Evolutionary conservation across 2,113 vertebrate species (phyloP), one percentile per base, ranked within the genome.

Genomic region (Perognathus longimembris): DNA sequence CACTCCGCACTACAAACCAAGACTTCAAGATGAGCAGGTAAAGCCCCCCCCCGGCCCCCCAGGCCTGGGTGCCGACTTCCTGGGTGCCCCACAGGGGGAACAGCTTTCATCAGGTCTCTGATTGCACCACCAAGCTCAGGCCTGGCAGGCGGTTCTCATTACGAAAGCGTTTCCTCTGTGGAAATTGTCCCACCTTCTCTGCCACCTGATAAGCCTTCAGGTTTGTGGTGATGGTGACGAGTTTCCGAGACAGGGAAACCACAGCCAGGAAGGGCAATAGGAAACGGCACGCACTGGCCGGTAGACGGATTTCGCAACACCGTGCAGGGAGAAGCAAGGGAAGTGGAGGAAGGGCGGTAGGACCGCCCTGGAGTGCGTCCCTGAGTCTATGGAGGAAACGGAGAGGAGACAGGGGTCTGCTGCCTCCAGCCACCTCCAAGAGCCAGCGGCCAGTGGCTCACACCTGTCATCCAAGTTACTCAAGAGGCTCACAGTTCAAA

Each of bases 141-240:
- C 1, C 3, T 34, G 57, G 79, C 30, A 64, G 17, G 50, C 45
- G 17, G 17, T 54, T 54, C 50, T 54, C 59, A 24, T 9, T 26
- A 61, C 77, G 81, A 91, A 76, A n/a, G 66, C 40, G 75, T 85
- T 88, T 84, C n/a, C 34, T 2, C 57, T 76, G 36, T 50, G 40
- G 77, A 92, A 92, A 85, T 11, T 34, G 84, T 22, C 36, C 36
- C 28, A 28, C 42, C 80, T 77, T 88, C 54, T 85, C 79, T 78
- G 79, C 40, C 78, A 59, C 40, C 28, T 66, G 50, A 64, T 85
- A 74, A 45, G 76, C 77, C 85, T 83, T 57, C 7, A 78, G 50
- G 36, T 28, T 57, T 88, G 63, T 22, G n/a, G 57, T 88, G 69
- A 74, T 81, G 77, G 38, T 90, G 45, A 36, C 76, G 42, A 42